Evolutionary conservation across 2,113 vertebrate species (phyloP), one percentile per base, ranked within the genome.

Genomic region (Bubo scandiacus): DNA sequence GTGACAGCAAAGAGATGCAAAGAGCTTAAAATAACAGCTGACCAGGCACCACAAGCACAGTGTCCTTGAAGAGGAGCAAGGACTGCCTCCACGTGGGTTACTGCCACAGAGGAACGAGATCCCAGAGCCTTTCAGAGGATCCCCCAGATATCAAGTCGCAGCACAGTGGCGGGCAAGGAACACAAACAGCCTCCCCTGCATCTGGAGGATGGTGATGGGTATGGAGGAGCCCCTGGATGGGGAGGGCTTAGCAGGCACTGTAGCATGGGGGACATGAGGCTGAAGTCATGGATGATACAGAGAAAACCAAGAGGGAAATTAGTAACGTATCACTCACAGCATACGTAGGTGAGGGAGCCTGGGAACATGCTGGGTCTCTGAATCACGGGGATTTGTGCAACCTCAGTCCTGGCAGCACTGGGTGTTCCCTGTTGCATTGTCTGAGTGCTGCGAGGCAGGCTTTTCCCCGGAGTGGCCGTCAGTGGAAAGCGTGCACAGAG

Each of bases 401-500:
- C 26, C 52, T 15, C 55, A 3, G 30, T 11, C 75, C 80, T 3
- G n/a, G 82, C 47, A 32, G 89, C 5, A 1, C 73, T 25, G 85
- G 47, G 32, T 57, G 74, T 26, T 89, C 73, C 71, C 58, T 1
- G 1, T 22, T 13, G 0, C 32, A 2, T 5, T 0, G 5, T 29
- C 38, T 1, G 23, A 42, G 57, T 1, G 32, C 74, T 65, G n/a
- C 3, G 3, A 22, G 92, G 84, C 45, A 91, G 78, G 42, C 30
- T 66, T 59, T 74, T 10, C 15, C 22, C 67, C 1, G 1, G n/a
- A 27, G 47, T 0, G 0, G 22, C 4, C 1, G 0, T 30, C 0
- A 1, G 4, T 17, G 84, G 65, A 6, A 51, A 66, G 23, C 2
- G 0, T 2, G 25, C 42, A 1, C 0, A 2, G 45, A 78, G 68